Conservation (phyloP, 1,140 invertebrate species). For the Ganaspis sp. region DNA sequence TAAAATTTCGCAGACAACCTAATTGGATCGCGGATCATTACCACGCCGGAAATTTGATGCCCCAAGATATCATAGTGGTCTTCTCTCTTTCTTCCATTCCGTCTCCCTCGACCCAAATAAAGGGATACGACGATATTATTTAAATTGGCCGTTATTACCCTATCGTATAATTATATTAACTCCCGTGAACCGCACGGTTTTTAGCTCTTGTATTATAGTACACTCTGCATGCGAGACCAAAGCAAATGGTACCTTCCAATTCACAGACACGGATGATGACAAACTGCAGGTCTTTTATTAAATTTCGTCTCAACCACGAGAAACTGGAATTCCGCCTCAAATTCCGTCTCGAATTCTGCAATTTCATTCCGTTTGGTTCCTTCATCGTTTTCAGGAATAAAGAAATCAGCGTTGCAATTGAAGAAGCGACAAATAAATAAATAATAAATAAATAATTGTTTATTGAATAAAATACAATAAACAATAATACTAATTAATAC, state of each 20-base stretch:
- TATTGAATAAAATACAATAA: no score
- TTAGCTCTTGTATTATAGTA: conserved; percentile 21
- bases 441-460: no score
- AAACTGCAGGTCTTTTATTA: conserved; percentile 12
- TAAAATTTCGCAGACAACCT: background rate
- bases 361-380: no score
- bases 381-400: no score
- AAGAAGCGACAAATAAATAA: no score
- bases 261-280: conserved; percentile 49
- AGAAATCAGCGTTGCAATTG: no score
- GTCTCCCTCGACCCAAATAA: conserved; percentile 10
- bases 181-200: conserved; percentile 38
- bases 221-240: conserved; percentile 35
- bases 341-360: no score
- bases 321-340: background rate
- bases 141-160: conserved; percentile 51
- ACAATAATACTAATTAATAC: no score
- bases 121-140: conserved; percentile 43
- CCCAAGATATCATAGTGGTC: background rate
- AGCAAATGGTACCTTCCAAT: conserved; percentile 36
- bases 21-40: background rate
- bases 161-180: conserved; percentile 59
- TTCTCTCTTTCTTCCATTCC: background rate
- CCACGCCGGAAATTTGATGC: conserved; percentile 12
- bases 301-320: background rate